phyloP scores from a whole-genome alignment of 2,797 vertebrate species.

The Megalops cyprinoides region DNA sequence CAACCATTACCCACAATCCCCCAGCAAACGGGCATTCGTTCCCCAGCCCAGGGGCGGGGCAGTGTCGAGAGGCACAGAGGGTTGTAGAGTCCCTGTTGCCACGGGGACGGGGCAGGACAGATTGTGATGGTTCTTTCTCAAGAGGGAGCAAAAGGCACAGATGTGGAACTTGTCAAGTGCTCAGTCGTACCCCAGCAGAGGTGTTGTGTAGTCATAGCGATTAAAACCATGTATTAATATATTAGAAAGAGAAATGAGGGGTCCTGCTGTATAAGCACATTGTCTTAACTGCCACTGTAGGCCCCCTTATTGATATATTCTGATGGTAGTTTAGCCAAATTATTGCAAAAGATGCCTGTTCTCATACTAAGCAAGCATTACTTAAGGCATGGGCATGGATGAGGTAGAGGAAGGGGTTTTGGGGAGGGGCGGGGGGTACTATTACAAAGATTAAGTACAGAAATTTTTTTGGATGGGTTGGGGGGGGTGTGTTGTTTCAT shows the following conservation, averaged over 20 bases:
- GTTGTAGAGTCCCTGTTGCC: conserved; percentile 16
- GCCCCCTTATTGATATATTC: neutral
- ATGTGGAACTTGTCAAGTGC: neutral
- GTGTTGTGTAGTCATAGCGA: conserved; percentile 35
- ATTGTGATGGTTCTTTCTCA: neutral
- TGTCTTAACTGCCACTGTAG: conserved; percentile 27
- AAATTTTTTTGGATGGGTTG: neutral
- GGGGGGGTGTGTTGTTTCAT: neutral
- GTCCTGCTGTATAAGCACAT: conserved; percentile 1
- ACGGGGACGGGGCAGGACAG: conserved; percentile 12
- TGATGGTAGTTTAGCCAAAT: neutral
- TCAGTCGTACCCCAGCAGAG: neutral
- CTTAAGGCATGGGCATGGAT: neutral
- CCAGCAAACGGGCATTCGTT: conserved; percentile 24
- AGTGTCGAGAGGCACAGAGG: conserved; percentile 27
- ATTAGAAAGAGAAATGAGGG: conserved; percentile 1
- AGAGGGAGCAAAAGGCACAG: neutral
- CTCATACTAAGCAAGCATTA: neutral
- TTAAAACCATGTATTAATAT: conserved; percentile 36
- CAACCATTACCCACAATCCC: conserved; percentile 22
- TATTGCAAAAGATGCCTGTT: neutral
- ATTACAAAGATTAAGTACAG: neutral
- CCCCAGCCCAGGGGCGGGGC: neutral
- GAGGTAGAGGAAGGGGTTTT: neutral
- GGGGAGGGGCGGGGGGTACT: neutral